Base-by-base conservation (phyloP, 2,113 vertebrate genomes). In the Thryonomys swinderianus region DNA sequence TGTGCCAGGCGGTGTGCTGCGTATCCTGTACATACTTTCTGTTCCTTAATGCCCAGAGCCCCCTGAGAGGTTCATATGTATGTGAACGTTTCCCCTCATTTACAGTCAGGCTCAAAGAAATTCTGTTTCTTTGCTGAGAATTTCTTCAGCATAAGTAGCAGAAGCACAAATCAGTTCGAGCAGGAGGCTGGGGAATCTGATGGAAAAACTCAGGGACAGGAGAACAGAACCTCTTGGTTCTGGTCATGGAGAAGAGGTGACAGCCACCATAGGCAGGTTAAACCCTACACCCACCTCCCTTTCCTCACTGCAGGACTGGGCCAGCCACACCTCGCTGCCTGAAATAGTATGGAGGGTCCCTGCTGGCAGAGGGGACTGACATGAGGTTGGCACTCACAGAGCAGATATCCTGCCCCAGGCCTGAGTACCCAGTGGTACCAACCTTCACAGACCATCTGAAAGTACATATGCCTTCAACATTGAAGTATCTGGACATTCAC, bases 21-120 rank as follows among this genome's bases (percentile, higher is more conserved):
- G 61, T 4, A 0, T 57, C 7, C 21, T 57, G 1, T 12, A 7
- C 0, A 3, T 23, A 37, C 32, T 51, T 9, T 61, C 7, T 73
- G 23, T 7, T 18, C 32, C 1, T 53, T 73, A 59, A 53, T 67
- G 30, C 12, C 40, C 69, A 51, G 6, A 34, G 67, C 42, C 42
- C 18, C 55, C 66, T 17, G 30, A 74, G 30, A 79, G 2, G 9
- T 55, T n/a, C 48, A 30, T 51, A 25, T 45, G 30, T 25, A 16
- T 57, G 0, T 25, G 12, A 34, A 81, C 21, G 40, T 5, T 25
- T 32, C 3, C 61, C 62, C 25, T 27, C 76, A 7, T 84, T 84
- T 30, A 27, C 25, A 80, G n/a, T 42, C 25, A 74, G 32, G 4
- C 27, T 53, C 57, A 2, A n/a, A 23, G 25, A 95, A 69, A 32